Base-by-base conservation (phyloP, 2,797 vertebrate genomes). In the Sebastes matsubarae region DNA sequence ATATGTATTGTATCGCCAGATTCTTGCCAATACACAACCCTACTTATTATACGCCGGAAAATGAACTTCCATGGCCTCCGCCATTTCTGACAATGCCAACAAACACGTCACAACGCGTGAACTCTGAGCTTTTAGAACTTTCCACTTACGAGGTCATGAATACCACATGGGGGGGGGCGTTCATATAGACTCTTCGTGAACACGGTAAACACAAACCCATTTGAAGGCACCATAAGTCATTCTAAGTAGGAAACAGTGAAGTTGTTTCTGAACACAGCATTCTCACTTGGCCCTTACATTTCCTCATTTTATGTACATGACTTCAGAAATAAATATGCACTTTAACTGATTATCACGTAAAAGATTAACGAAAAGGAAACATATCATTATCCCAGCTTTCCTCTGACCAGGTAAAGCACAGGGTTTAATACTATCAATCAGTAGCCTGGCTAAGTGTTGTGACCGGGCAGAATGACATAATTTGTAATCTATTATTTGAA, bases 341-440 rank as follows among this genome's bases (percentile, higher is more conserved):
- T 42, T 72, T 24, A 32, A 27, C 2, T 6, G 1, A 38, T 69
- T 12, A 65, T 59, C 3, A 57, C 5, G 6, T 54, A 58, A 66
- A 68, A 30, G 2, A 29, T 58, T 34, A 57, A 55, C 13, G n/a
- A 38, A 38, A 46, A 46, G 8, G 42, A 16, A 29, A 29, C 1
- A 11, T n/a, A 63, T 79, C 14, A 76, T 29, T 36, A 18, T 9
- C 30, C 59, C 11, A 52, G 8, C 12, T 68, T 57, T 54, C 12
- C 34, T 66, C 29, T 32, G 8, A 74, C n/a, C 22, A 75, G 22
- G 8, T 72, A 7, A 27, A 54, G 14, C 27, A 20, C 65, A 60
- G 16, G 18, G n/a, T 57, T 75, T 64, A 70, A 76, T 38, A 7
- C 8, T 18, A 72, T 82, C 22, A 90, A 76, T 87, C 24, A 82